These are phyloP conservation scores for Hyla sarda DNA, from an alignment of 2,113 vertebrate genomes.

Conservation along the genomic window DNA sequence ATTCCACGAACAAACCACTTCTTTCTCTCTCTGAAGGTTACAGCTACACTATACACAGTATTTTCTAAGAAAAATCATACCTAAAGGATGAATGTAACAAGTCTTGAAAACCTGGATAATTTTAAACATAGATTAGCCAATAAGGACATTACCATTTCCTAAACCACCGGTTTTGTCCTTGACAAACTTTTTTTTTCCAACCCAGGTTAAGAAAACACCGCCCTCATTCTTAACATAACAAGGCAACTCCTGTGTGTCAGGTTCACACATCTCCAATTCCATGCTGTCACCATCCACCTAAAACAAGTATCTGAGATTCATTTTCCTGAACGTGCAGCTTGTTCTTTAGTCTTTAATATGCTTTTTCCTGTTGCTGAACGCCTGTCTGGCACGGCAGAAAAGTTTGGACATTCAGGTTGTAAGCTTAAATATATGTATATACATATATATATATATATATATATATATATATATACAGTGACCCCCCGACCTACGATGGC, in stretches of 20 bases:
- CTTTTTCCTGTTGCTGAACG: not conserved
- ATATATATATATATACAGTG: not conserved
- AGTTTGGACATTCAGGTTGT: not conserved
- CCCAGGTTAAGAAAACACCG: slow-evolving; percentile 23
- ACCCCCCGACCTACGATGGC: too few relatives aligned
- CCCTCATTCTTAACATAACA: slow-evolving; percentile 25
- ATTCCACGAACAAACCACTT: slow-evolving; percentile 28
- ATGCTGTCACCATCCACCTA: not conserved
- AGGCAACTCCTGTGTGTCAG: slow-evolving; percentile 38
- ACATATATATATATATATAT: not conserved
- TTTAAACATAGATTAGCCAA: slow-evolving; percentile 29
- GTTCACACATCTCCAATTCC: slow-evolving; percentile 29
- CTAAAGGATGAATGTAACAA: slow-evolving; percentile 39
- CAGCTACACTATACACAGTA: slow-evolving; percentile 17
- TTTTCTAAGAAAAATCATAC: slow-evolving; percentile 50
- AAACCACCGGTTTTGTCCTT: slow-evolving; percentile 41
- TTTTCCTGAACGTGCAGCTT: slow-evolving; percentile 6
- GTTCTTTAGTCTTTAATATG: not conserved
- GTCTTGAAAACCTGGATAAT: slow-evolving; percentile 42
- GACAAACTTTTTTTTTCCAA: slow-evolving; percentile 29
- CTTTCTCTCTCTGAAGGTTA: slow-evolving; percentile 20
- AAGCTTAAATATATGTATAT: not conserved
- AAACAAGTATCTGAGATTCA: not conserved
- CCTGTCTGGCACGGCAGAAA: not conserved
- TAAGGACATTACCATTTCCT: slow-evolving; percentile 21